Evolutionary conservation across 2,113 vertebrate genomes (phyloP).

Genomic region (Plestiodon gilberti): DNA sequence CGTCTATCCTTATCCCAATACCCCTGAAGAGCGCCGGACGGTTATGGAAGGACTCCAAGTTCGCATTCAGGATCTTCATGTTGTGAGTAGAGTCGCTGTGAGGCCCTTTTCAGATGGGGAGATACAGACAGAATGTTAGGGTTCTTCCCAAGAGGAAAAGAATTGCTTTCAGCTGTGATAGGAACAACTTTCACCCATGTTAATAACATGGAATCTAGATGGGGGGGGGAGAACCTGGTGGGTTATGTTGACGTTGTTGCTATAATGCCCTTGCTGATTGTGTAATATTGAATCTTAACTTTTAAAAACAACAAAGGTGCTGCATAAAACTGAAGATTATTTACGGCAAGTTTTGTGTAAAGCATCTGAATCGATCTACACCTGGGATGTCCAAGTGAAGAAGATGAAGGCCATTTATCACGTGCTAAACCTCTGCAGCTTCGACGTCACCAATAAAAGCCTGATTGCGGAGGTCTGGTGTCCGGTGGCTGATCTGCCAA

Average conservation of each 20-base stretch:
- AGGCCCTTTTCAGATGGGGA: background rate
- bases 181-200: background rate
- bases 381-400: constrained; percentile 91
- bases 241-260: background rate
- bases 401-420: constrained; percentile 99
- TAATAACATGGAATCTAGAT: no score
- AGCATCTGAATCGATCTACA: constrained; percentile 89
- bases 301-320: constrained; percentile 79
- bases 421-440: constrained; percentile 94
- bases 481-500: constrained; percentile 85
- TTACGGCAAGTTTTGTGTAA: constrained; percentile 91
- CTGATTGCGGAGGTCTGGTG: constrained; percentile 98
- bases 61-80: constrained; percentile 93
- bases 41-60: constrained; percentile 88
- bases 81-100: constrained; percentile 71
- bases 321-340: constrained; percentile 94
- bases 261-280: background rate
- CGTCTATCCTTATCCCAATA: constrained; percentile 92
- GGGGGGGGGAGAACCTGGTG: background rate
- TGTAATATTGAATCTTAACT: background rate
- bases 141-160: no score
- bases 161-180: background rate
- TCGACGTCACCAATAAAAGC: constrained; percentile 98
- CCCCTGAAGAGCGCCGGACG: constrained; percentile 84
- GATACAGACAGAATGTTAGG: fast-evolving